These are phyloP conservation scores for Chironomus striatipennis DNA, from an alignment of 1,140 invertebrate species.

Conservation along the genomic window DNA sequence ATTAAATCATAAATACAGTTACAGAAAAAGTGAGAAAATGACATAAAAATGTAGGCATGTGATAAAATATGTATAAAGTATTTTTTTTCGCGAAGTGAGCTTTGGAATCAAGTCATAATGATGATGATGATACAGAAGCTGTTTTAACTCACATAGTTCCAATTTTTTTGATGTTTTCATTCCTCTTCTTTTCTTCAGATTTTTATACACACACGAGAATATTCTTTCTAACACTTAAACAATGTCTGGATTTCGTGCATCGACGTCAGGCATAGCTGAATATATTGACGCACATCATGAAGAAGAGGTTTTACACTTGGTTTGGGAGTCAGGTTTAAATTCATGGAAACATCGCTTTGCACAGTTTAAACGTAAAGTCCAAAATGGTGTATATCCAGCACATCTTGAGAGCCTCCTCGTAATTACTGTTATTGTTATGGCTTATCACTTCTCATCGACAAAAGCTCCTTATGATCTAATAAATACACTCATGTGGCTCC, in stretches of 20 bases:
- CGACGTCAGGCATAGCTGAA: conserved; percentile 94
- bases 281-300: conserved; percentile 96
- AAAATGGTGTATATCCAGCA: conserved; percentile 91
- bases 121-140: too few species aligned
- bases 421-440: conserved; percentile 66
- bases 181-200: neutral
- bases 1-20: too few species aligned
- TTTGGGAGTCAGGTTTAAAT: conserved; percentile 83
- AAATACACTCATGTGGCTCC: conserved; percentile 49
- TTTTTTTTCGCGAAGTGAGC: too few species aligned
- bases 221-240: neutral
- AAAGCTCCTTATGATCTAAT: conserved; percentile 69
- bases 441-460: conserved; percentile 64
- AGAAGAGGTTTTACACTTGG: conserved; percentile 80
- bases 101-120: too few species aligned
- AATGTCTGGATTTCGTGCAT: conserved; percentile 35
- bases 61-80: too few species aligned
- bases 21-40: too few species aligned
- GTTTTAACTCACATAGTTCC: too few species aligned
- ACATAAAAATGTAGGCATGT: too few species aligned
- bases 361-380: conserved; percentile 87
- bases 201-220: neutral
- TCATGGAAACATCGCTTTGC: conserved; percentile 90
- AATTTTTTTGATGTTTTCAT: too few species aligned
- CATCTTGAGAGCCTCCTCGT: conserved; percentile 79